Evolutionary conservation across 2,113 vertebrate genomes (phyloP).

Genomic region (Proterorhinus semilunaris): DNA sequence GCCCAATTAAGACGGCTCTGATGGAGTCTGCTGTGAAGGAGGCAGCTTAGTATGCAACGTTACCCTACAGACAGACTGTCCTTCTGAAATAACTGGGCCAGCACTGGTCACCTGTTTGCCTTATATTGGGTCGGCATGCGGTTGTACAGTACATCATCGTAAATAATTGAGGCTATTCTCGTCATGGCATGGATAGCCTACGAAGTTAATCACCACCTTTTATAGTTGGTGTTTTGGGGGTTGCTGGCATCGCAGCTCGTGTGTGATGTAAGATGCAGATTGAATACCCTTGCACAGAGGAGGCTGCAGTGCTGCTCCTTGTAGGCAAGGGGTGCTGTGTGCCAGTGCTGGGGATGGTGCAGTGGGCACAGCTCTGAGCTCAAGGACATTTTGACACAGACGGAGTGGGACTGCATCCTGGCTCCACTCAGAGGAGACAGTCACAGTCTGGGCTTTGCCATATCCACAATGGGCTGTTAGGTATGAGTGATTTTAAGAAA

Average conservation of each 20-base stretch:
- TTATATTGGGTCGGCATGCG: conserved; percentile 2
- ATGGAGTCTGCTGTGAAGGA: conserved; percentile 41
- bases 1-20: conserved; percentile 57
- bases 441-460: background rate
- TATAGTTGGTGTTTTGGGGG: background rate
- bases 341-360: conserved; percentile 41
- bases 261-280: background rate
- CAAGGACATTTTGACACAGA: conserved; percentile 67
- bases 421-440: background rate
- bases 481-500: too few relatives aligned
- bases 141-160: conserved; percentile 7
- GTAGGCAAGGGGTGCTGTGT: conserved; percentile 61
- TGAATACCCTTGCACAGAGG: background rate
- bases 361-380: conserved; percentile 51
- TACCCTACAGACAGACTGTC: conserved; percentile 49
- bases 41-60: conserved; percentile 22
- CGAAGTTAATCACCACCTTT: background rate
- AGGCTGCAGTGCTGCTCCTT: conserved; percentile 43
- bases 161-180: background rate
- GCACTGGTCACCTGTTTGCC: background rate
- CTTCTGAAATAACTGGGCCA: conserved; percentile 1
- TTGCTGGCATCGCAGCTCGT: background rate
- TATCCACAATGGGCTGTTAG: background rate
- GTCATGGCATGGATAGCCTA: background rate
- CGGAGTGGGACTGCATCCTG: conserved; percentile 14